Conservation (phyloP, 2,113 vertebrate species). For the Ramphastos sulfuratus region DNA sequence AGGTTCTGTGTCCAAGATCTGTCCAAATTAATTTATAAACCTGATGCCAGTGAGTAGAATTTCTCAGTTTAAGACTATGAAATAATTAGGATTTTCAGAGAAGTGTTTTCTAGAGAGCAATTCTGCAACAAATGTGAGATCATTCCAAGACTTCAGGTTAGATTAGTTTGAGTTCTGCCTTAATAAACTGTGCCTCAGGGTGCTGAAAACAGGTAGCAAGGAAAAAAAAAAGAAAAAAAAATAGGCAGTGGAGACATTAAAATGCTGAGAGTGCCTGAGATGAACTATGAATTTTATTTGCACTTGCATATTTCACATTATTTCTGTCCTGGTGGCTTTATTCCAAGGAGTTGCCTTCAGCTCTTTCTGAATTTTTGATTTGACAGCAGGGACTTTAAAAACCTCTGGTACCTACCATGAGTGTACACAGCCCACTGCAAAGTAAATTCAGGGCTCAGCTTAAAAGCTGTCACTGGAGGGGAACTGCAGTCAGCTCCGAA, state of each 20-base stretch:
- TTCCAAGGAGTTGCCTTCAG: neutral
- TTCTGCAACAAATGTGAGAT: neutral
- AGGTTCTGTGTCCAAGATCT: neutral
- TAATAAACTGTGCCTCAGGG: neutral
- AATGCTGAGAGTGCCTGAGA: neutral
- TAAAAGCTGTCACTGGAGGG: neutral
- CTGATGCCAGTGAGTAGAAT: neutral
- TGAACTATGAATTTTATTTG: neutral
- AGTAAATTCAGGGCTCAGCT: neutral
- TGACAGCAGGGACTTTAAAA: neutral
- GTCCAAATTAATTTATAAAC: neutral
- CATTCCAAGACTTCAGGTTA: neutral
- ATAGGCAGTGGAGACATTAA: neutral
- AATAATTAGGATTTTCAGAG: neutral
- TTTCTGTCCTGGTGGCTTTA: neutral
- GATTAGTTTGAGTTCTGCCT: neutral
- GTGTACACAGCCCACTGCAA: neutral
- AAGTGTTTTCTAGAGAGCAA: neutral
- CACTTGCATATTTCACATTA: neutral
- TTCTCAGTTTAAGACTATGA: too few species aligned
- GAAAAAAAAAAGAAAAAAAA: neutral
- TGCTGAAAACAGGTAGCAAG: neutral
- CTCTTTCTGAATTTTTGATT: neutral
- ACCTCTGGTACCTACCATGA: too few species aligned
- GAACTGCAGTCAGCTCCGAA: accelerated